Evolutionary conservation across 2,113 vertebrate species (phyloP).

Genomic region (Micromys minutus): DNA sequence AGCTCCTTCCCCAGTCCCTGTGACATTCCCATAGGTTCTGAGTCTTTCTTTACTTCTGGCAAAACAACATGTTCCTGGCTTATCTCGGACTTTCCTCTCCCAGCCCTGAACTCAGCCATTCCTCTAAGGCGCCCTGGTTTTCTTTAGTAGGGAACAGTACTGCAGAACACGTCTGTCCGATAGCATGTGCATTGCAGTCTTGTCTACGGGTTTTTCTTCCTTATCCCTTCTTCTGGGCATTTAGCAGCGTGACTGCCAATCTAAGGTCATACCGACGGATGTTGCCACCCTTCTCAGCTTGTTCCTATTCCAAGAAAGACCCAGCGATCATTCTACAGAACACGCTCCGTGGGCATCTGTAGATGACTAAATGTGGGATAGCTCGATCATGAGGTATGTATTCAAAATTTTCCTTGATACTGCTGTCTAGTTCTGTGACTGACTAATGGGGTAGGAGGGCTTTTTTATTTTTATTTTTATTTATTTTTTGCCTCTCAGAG

Average conservation of each 20-base stretch:
- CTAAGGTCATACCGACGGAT: background rate
- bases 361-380: background rate
- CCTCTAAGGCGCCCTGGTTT: background rate
- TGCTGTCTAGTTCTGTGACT: background rate
- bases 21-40: background rate
- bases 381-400: background rate
- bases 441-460: background rate
- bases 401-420: background rate
- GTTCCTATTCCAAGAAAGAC: background rate
- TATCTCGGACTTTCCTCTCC: background rate
- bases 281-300: background rate
- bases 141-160: background rate
- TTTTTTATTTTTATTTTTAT: too few species aligned
- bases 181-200: accelerated
- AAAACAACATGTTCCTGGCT: background rate
- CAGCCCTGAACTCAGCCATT: background rate
- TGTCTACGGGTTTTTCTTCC: background rate
- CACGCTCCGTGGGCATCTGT: background rate
- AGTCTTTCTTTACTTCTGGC: background rate
- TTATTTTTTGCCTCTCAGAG: background rate
- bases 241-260: background rate
- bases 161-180: background rate
- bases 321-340: background rate
- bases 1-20: background rate
- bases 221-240: background rate